Base-by-base conservation (phyloP, 2,888 invertebrate genomes). In the Diaprepes abbreviatus region DNA sequence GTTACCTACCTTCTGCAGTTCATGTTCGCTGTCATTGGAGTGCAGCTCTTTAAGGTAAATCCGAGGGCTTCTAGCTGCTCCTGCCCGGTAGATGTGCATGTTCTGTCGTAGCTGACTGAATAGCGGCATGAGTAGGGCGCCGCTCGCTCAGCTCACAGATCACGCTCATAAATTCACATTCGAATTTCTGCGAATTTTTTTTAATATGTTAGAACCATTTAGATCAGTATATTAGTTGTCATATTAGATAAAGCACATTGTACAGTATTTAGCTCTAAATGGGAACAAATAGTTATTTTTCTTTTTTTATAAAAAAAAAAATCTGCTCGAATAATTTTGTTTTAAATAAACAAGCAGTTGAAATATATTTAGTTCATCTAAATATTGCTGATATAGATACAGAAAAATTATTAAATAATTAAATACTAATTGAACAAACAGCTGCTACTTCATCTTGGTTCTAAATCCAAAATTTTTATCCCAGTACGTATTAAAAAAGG, bases 21-120 rank as follows among this genome's bases (percentile, higher is more conserved):
- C 91, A 98, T 99, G 98, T 99, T 99, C 88, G 98, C 98, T 88
- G 98, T 98, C 86, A 98, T 99, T 87, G 98, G 98, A 89, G 98
- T 99, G 86, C 98, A 99, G 89, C 92, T 99, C 81, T 99, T 99
- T 90, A 98, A 99, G 93, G 95, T 95, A 91, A 91, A 88, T 85
- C 79, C 80, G 78, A 77, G 74, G 77, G 79, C 79, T 79, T 79
- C 74, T 79, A 78, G 80, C 83, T 81, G 80, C 80, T 80, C 79
- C 50, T 74, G 77, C 77, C 79, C 77, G 79, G 80, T 83, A 82
- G 81, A 81, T 78, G 79, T 75, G 75, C 74, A 74, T 75, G 76
- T 73, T 74, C 72, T 75, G 74, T 75, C 79, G 80, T 81, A 81
- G 80, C 78, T 78, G 77, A 79, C 74, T 59, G 33, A 38, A 59